Base-by-base conservation (phyloP, 2,113 vertebrate species). In the Halcyon malimbica region DNA sequence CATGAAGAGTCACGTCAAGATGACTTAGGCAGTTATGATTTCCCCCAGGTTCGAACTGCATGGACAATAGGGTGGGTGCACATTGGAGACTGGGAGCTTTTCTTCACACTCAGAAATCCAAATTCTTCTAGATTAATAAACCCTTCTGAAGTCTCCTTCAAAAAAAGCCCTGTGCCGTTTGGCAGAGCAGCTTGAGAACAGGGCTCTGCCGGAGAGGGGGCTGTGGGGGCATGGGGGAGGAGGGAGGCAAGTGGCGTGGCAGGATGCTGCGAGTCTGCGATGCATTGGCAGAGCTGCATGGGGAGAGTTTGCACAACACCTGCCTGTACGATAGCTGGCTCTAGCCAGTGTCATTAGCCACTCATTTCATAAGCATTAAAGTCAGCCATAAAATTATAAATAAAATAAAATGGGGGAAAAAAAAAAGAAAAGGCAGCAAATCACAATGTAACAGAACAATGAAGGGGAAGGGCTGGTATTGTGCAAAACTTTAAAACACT, bases 161-260 rank as follows among this genome's bases (percentile, higher is more conserved):
- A 7, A 31, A 54, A 25, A 51, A 51, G 41, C 17, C 41, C 6
- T 0, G 7, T 23, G 82, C 37, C 16, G 59, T 31, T 28, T 50
- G 75, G 15, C 74, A 41, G 65, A 11, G 59, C 0, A 3, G 24
- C 0, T 2, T 5, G 50, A 57, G 50, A 2, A 1, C 16, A 0
- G 29, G 75, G 39, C 39, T 57, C 26, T 33, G 77, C 8, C 0
- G 2, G n/a, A 6, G 70, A 59, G 71, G 13, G 42, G 23, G 28
- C 28, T 0, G 1, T 2, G 14, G 48, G 69, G 65, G 26, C 56
- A 1, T 0, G 1, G 56, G 29, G 83, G 7, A 64, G 51, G 44
- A 93, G 87, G 71, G 57, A 68, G 35, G 50, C 62, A 19, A 44
- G 48, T 2, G 0, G 65, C 4, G 0, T 2, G 60, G 53, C 46